Evolutionary conservation across 2,888 invertebrate species (phyloP).

Genomic region (Lysandra bellargus): DNA sequence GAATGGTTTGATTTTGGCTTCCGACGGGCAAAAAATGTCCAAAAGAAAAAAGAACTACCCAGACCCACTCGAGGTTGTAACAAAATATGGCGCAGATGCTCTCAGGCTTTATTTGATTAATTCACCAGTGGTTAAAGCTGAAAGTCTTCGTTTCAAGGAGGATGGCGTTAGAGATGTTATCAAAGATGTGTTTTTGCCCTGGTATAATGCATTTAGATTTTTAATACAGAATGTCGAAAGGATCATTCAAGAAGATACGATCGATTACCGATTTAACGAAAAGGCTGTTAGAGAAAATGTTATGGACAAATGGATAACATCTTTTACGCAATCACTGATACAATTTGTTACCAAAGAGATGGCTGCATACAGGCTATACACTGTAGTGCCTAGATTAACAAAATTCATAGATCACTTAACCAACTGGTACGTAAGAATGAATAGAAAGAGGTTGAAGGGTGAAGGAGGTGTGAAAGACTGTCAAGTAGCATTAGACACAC

Average conservation of each 20-base stretch:
- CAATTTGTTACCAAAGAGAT: conserved; percentile 95
- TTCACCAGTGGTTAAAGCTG: conserved; percentile 98
- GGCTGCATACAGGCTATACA: conserved; percentile 96
- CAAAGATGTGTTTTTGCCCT: conserved; percentile 98
- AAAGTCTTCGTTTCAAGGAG: conserved; percentile 97
- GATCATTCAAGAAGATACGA: conserved; percentile 85
- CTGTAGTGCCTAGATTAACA: conserved; percentile 95
- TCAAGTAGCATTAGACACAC: conserved; percentile 90
- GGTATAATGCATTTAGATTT: conserved; percentile 97
- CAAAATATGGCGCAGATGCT: conserved; percentile 98
- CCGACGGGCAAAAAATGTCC: conserved; percentile 99
- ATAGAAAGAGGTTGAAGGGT: conserved; percentile 96
- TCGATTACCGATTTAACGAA: conserved; percentile 80
- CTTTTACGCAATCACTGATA: conserved; percentile 96
- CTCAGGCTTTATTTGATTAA: conserved; percentile 97
- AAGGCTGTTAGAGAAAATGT: conserved; percentile 83
- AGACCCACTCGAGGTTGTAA: conserved; percentile 94
- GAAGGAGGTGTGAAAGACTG: conserved; percentile 91
- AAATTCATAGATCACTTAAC: conserved; percentile 98
- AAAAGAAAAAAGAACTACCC: conserved; percentile 99
- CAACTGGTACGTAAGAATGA: conserved; percentile 99
- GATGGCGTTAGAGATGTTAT: conserved; percentile 97
- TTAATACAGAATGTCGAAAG: conserved; percentile 95
- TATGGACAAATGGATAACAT: conserved; percentile 98
- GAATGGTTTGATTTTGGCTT: conserved; percentile 96